phyloP scores from a whole-genome alignment of 2,113 vertebrate species.

The Microcebus lehilahytsara region DNA sequence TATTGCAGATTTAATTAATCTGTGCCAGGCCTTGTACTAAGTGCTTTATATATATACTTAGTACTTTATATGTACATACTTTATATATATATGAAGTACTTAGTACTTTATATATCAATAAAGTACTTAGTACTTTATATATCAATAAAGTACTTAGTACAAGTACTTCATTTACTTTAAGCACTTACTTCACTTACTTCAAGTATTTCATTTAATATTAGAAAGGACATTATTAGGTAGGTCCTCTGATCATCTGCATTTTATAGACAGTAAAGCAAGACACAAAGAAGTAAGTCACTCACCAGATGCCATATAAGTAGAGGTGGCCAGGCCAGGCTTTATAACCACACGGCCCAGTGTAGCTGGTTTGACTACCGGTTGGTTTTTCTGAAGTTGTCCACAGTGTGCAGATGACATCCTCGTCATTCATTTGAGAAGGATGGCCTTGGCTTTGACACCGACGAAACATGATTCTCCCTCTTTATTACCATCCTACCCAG shows the following conservation, averaged over 20 bases:
- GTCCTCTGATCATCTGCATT: neutral
- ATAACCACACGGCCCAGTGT: rapidly evolving
- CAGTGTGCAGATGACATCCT: neutral
- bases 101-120: no score
- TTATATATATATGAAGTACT: no score
- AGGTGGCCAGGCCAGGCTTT: rapidly evolving
- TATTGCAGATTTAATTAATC: neutral
- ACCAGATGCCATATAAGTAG: no score
- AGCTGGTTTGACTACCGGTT: neutral
- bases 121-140: no score
- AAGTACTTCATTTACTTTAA: no score
- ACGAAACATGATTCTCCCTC: neutral
- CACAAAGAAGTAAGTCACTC: neutral
- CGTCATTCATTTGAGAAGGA: neutral
- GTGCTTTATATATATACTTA: neutral
- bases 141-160: no score
- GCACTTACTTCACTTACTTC: no score
- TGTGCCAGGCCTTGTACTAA: neutral
- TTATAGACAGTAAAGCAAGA: neutral
- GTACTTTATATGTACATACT: no score
- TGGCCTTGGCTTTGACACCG: neutral
- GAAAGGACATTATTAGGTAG: neutral
- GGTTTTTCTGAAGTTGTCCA: neutral
- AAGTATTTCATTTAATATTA: neutral
- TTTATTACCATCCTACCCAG: neutral